Conservation (phyloP, 2,113 vertebrate species). For the Coracopsis vasa region DNA sequence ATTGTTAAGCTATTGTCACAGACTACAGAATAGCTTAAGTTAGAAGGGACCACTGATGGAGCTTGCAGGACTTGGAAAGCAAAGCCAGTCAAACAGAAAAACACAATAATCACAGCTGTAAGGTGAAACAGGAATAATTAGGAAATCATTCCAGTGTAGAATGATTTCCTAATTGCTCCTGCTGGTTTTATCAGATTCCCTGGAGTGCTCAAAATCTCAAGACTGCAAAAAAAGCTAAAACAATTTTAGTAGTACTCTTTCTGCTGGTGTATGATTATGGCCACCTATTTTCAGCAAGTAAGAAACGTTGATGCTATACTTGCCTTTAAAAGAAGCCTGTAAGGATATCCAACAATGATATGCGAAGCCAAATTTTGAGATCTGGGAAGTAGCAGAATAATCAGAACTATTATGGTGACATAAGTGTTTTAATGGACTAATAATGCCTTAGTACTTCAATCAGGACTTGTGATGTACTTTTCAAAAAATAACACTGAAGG, state of each 20-base stretch:
- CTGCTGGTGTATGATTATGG: background rate
- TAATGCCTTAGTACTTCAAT: background rate
- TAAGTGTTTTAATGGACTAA: background rate
- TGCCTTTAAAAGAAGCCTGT: background rate
- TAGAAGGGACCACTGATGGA: rapidly evolving
- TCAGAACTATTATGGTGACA: background rate
- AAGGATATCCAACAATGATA: background rate
- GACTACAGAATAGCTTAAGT: background rate
- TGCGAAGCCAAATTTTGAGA: background rate
- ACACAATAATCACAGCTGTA: background rate
- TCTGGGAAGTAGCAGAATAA: background rate
- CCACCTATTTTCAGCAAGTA: background rate
- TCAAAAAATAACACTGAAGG: background rate
- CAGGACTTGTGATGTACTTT: background rate
- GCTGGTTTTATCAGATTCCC: background rate
- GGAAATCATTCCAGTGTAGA: background rate
- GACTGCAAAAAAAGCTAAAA: background rate
- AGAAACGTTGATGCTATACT: background rate
- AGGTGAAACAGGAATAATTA: background rate
- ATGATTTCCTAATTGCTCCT: background rate
- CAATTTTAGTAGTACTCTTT: background rate
- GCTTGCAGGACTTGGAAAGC: background rate
- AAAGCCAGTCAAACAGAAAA: background rate
- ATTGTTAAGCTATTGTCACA: background rate
- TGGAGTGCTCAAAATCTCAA: background rate